Evolutionary conservation across 2,888 invertebrate genomes (phyloP).

Genomic region (Unio delphinus): DNA sequence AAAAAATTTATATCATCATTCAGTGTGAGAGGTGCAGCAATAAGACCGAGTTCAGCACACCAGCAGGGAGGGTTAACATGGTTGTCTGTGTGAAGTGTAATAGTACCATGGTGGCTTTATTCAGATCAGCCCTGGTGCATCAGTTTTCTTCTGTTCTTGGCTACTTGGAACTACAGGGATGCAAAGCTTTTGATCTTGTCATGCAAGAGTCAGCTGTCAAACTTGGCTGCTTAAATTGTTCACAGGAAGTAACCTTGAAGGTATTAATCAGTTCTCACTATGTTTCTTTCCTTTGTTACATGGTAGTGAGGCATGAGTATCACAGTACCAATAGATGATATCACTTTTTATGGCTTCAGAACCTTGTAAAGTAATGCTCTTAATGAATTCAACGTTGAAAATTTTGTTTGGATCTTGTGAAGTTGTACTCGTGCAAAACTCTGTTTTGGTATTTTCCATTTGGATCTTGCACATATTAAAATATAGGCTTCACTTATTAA

Average conservation of each 20-base stretch:
- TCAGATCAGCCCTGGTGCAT: constrained; percentile 65
- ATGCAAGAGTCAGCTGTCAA: constrained; percentile 65
- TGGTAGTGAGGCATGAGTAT: too few relatives aligned
- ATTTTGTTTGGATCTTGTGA: too few relatives aligned
- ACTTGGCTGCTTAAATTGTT: constrained; percentile 69
- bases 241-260: constrained; percentile 62
- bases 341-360: too few relatives aligned
- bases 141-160: constrained; percentile 66
- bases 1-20: constrained; percentile 58
- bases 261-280: constrained; percentile 41
- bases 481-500: too few relatives aligned
- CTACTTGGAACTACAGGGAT: constrained; percentile 68
- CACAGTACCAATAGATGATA: too few relatives aligned
- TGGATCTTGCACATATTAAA: too few relatives aligned
- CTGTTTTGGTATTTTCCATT: too few relatives aligned
- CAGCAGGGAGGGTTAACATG: constrained; percentile 52
- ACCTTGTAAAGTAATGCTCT: too few relatives aligned
- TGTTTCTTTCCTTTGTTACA: too few relatives aligned
- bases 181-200: constrained; percentile 67
- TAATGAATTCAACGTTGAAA: too few relatives aligned
- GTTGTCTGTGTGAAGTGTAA: constrained; percentile 65
- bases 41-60: constrained; percentile 56
- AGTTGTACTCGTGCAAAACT: too few relatives aligned
- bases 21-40: constrained; percentile 63
- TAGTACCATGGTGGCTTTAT: constrained; percentile 54